These are phyloP conservation scores for Telenomus remus DNA, from an alignment of 1,140 invertebrate species.

Conservation along the genomic window DNA sequence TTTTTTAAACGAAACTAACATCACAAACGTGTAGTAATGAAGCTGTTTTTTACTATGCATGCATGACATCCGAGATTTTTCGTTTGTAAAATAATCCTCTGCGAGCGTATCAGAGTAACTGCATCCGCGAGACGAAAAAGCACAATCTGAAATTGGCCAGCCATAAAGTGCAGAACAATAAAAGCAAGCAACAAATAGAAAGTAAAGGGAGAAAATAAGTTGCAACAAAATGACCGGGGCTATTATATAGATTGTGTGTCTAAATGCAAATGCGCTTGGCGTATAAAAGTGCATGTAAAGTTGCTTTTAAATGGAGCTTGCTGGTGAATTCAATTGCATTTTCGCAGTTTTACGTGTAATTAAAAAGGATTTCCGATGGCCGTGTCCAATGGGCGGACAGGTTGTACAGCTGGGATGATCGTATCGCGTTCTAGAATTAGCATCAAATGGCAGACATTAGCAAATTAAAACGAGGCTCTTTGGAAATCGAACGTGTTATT, in stretches of 20 bases:
- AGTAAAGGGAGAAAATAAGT: slow-evolving; percentile 16
- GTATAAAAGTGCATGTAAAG: slow-evolving; percentile 26
- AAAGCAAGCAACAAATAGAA: slow-evolving; percentile 25
- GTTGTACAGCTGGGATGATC: slow-evolving; percentile 12
- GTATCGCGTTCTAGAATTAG: slow-evolving; percentile 48
- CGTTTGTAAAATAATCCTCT: too few relatives aligned
- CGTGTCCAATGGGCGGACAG: not conserved
- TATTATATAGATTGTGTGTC: slow-evolving; percentile 11
- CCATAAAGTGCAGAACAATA: slow-evolving; percentile 18
- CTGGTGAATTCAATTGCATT: slow-evolving; percentile 35
- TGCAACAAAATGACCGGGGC: slow-evolving; percentile 14
- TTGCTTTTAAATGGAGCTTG: slow-evolving; percentile 31
- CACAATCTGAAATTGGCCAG: slow-evolving; percentile 5
- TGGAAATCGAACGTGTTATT: slow-evolving; percentile 53
- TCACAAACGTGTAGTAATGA: too few relatives aligned
- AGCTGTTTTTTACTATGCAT: too few relatives aligned
- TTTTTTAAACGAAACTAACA: too few relatives aligned
- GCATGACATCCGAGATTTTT: too few relatives aligned
- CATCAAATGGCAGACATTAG: slow-evolving; percentile 48
- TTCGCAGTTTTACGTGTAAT: slow-evolving; percentile 37
- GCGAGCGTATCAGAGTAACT: too few relatives aligned
- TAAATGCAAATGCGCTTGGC: slow-evolving; percentile 22
- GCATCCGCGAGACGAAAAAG: not conserved
- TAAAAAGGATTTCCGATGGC: slow-evolving; percentile 11
- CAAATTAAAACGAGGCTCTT: slow-evolving; percentile 52